Evolutionary conservation across 2,888 invertebrate species (phyloP).

Genomic region (Sminthurinus aureus): DNA sequence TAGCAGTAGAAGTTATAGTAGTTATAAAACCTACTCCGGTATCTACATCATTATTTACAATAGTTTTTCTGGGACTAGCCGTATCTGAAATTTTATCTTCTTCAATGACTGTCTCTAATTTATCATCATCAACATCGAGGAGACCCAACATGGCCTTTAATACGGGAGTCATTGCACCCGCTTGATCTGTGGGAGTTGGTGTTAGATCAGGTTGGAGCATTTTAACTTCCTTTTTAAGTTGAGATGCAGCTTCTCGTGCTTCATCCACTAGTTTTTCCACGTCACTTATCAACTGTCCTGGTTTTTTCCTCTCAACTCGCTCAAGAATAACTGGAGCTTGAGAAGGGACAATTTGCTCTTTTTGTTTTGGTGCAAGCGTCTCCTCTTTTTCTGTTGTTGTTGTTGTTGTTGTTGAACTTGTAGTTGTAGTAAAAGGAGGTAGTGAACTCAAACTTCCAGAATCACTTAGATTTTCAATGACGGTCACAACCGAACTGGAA

Average conservation of each 20-base stretch:
- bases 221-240: slow-evolving; percentile 58
- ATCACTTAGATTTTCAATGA: slow-evolving; percentile 38
- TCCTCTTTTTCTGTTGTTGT: slow-evolving; percentile 60
- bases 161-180: slow-evolving; percentile 55
- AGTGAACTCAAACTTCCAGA: slow-evolving; percentile 34
- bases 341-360: slow-evolving; percentile 61
- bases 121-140: slow-evolving; percentile 53
- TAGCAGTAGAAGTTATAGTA: no score
- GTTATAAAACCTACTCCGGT: neutral
- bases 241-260: slow-evolving; percentile 66
- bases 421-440: neutral
- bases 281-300: slow-evolving; percentile 60
- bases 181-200: slow-evolving; percentile 58
- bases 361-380: slow-evolving; percentile 61
- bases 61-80: slow-evolving; percentile 34
- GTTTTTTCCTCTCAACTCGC: slow-evolving; percentile 63
- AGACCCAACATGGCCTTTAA: slow-evolving; percentile 58
- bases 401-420: neutral
- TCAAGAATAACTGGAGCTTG: neutral
- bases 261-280: slow-evolving; percentile 68
- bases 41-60: slow-evolving; percentile 27
- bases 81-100: slow-evolving; percentile 44
- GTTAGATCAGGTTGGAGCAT: slow-evolving; percentile 58
- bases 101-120: slow-evolving; percentile 57
- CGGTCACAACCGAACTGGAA: slow-evolving; percentile 50